These are phyloP conservation scores for Lipotes vexillifer DNA, from an alignment of 2,113 vertebrate species.

Conservation along the genomic window DNA sequence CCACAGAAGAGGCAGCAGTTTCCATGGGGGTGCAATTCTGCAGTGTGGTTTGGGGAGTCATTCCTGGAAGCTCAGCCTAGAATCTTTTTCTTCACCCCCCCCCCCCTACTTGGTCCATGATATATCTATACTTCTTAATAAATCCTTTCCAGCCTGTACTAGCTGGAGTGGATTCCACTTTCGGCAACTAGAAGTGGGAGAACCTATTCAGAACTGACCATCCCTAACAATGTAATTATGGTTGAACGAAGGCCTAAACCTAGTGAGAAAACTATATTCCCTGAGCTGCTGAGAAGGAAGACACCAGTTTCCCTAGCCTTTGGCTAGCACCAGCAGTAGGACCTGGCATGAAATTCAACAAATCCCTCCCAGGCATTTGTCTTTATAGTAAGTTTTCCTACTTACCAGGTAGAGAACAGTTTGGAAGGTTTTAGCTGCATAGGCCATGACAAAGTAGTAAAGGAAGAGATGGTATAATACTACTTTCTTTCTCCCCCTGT, in stretches of 20 bases:
- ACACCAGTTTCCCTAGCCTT: background rate
- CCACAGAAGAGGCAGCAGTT: background rate
- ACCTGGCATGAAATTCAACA: background rate
- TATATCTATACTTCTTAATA: background rate
- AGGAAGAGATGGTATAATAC: background rate
- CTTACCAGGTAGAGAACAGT: background rate
- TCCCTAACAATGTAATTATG: background rate
- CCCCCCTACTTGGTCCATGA: rapidly evolving
- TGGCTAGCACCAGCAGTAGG: background rate
- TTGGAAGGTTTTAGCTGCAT: background rate
- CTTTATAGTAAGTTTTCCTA: background rate
- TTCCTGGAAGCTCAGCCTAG: background rate
- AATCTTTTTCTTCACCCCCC: background rate
- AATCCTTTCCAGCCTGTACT: background rate
- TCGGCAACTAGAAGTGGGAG: background rate
- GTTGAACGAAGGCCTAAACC: background rate
- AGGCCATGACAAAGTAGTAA: background rate
- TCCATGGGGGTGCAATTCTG: background rate
- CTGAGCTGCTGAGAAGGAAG: background rate
- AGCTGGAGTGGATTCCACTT: background rate
- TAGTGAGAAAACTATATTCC: background rate
- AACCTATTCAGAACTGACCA: background rate
- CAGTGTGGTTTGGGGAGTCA: background rate
- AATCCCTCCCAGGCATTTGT: background rate
- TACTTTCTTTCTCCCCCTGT: rapidly evolving